These are phyloP conservation scores for human DNA, from an alignment of 2,113 vertebrate species.

Conservation along the genomic window DNA sequence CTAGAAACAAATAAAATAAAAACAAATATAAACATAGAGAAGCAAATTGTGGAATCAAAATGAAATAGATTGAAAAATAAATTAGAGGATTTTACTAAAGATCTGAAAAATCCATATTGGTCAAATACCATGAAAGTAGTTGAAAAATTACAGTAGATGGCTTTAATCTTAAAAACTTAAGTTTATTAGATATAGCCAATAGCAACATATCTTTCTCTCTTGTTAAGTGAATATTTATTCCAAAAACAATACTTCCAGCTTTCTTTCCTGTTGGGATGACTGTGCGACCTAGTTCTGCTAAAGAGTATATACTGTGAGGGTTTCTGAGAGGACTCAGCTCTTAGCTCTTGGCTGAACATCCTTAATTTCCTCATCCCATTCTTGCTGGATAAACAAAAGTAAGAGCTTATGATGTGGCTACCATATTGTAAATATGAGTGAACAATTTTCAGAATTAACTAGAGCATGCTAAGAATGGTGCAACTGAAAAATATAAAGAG, in stretches of 20 bases:
- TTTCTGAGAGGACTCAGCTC: background rate
- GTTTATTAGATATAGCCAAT: too few relatives aligned
- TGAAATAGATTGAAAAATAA: background rate
- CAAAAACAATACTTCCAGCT: background rate
- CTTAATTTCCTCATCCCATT: background rate
- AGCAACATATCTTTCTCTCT: background rate
- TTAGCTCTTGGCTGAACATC: background rate
- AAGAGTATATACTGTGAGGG: background rate
- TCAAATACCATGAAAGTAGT: background rate
- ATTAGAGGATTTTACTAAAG: background rate
- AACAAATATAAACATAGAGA: background rate
- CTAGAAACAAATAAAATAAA: background rate
- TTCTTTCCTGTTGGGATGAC: background rate
- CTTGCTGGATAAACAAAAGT: background rate
- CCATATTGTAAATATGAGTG: background rate
- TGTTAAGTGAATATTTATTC: background rate
- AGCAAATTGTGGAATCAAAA: background rate
- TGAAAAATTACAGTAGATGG: background rate
- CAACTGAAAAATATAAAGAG: background rate
- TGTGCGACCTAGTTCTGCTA: background rate
- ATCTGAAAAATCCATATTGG: background rate
- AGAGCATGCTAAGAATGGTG: background rate
- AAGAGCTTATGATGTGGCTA: background rate
- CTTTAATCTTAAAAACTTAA: background rate
- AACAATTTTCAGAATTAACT: background rate